Evolutionary conservation across 2,888 invertebrate genomes (phyloP).

Genomic region (Drosophila picticornis): DNA sequence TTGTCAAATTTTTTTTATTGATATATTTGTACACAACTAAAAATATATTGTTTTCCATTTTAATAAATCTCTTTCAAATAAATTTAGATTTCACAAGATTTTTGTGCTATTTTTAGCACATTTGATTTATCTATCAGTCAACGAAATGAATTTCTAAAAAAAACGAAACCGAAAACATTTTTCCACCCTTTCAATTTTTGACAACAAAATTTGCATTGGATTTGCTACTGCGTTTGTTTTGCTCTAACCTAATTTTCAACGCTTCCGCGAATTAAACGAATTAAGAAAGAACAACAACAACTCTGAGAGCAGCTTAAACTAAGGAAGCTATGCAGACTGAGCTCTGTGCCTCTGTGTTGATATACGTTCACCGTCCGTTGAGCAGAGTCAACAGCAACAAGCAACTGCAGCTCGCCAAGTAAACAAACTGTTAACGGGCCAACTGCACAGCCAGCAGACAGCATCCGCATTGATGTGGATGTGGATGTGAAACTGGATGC

Average conservation of each 20-base stretch:
- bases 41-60: not conserved
- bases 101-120: not conserved
- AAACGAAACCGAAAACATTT: not conserved
- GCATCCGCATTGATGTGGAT: conserved; percentile 19
- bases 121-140: not conserved
- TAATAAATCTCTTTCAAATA: not conserved
- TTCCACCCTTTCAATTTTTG: not conserved
- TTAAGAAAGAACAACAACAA: conserved; percentile 16
- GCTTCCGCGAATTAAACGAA: conserved; percentile 53
- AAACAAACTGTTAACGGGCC: conserved; percentile 19
- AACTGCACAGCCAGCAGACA: conserved; percentile 22
- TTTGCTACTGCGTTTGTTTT: conserved; percentile 4
- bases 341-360: conserved; percentile 43
- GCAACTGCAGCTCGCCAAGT: conserved; percentile 25
- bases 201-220: not conserved
- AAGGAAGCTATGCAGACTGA: conserved; percentile 53
- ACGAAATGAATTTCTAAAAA: not conserved
- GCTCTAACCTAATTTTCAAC: conserved; percentile 39
- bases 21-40: not conserved
- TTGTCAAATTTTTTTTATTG: too few relatives aligned
- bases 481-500: conserved; percentile 2
- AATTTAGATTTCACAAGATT: not conserved
- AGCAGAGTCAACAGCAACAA: conserved; percentile 41
- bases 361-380: conserved; percentile 73
- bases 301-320: conserved; percentile 11